phyloP scores from a whole-genome alignment of 1,140 invertebrate species.

The Daktulosphaira vitifoliae region DNA sequence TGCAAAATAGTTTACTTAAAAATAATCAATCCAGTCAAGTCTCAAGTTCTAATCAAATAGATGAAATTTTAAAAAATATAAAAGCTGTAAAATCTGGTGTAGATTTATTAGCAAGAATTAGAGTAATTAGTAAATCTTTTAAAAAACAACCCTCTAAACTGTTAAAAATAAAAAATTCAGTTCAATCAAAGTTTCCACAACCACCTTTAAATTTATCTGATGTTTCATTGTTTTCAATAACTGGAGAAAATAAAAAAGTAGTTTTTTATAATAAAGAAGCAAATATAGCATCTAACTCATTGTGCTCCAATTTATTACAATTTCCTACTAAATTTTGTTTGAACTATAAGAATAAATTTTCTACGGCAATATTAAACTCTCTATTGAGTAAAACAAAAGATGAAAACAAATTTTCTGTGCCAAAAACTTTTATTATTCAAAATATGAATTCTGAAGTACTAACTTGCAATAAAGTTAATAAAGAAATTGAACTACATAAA shows the following conservation, averaged over 20 bases:
- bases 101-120: constrained; percentile 26
- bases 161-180: background rate
- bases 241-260: constrained; percentile 14
- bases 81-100: constrained; percentile 11
- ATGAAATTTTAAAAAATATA: background rate
- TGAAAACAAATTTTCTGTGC: background rate
- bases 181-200: background rate
- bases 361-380: constrained; percentile 9
- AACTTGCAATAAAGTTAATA: background rate
- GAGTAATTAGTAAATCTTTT: constrained; percentile 19
- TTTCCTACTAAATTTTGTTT: background rate
- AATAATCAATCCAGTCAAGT: background rate
- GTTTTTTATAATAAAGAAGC: constrained; percentile 6
- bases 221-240: background rate
- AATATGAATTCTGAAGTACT: background rate
- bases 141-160: constrained; percentile 21
- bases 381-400: background rate
- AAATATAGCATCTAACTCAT: background rate
- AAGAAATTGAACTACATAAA: constrained; percentile 22
- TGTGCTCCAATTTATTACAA: background rate
- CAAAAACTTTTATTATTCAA: background rate
- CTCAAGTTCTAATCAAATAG: background rate
- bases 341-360: constrained; percentile 8
- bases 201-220: background rate
- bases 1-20: background rate